Conservation (phyloP, 2,888 invertebrate genomes). For the Pseudococcus jackbeardsleyi region DNA sequence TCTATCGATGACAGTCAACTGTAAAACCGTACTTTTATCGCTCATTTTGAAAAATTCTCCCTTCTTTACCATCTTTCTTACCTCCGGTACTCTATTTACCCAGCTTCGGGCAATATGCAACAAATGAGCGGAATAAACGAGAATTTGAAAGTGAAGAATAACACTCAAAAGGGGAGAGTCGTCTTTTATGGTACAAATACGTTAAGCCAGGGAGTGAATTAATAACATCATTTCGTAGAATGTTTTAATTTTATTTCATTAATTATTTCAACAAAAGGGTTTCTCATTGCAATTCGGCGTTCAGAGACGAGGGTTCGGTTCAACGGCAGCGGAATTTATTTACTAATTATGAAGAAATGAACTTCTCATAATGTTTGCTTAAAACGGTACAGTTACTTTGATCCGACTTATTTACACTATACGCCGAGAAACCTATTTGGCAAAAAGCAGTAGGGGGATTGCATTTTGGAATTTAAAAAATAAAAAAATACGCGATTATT, state of each 20-base stretch:
- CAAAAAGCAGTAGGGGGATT: background rate
- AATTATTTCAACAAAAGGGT: constrained; percentile 35
- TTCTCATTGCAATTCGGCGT: background rate
- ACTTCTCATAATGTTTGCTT: constrained; percentile 16
- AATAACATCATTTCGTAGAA: constrained; percentile 27
- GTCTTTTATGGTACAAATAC: constrained; percentile 24
- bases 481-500: constrained; percentile 1
- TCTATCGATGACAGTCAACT: no score
- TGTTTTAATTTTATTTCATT: constrained; percentile 41
- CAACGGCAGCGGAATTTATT: background rate
- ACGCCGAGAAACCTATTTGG: background rate
- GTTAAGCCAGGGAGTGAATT: constrained; percentile 4
- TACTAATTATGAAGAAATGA: constrained; percentile 32
- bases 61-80: no score
- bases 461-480: background rate
- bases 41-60: no score
- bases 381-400: constrained; percentile 22
- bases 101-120: background rate
- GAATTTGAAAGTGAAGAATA: constrained; percentile 6
- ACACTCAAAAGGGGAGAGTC: background rate
- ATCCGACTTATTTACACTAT: background rate
- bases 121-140: constrained; percentile 6
- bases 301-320: constrained; percentile 6
- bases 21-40: no score
- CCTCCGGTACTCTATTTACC: background rate